Evolutionary conservation across 2,888 invertebrate genomes (phyloP), one percentile per base, ranked within the genome.

Genomic region (Cremastobaeus sp.): DNA sequence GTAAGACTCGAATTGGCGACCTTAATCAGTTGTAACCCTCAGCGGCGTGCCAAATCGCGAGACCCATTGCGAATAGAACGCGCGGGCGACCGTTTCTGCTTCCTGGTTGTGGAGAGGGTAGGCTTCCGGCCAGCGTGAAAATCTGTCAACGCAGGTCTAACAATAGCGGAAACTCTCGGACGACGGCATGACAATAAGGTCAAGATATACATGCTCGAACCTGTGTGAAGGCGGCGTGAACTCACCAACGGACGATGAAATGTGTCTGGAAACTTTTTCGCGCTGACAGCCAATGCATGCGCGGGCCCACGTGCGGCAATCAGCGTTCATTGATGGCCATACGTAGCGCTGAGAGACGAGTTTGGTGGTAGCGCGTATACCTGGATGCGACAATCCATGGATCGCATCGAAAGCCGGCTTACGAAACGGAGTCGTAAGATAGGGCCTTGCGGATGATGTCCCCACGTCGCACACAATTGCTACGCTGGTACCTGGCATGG

Each of bases 21-120:
- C 83, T 55, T 80, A 81, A 59, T 85, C 84, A 1, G 83, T 80
- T 0, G 83, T 82, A 3, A 85, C 70, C 6, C 57, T 30, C 3
- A 34, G 37, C 0, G 85, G 84, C 1, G 76, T 59, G 4, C 85
- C 76, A 47, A 60, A 76, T 8, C 62, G 9, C 6, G 62, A 14
- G 3, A 76, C 18, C 50, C 62, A 66, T 1, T 41, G 28, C 3
- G 14, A 3, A 9, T 39, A 55, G 15, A 76, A 76, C 0, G 60
- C 50, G 6, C 39, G 2, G 1, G 47, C 60, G 3, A 70, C 28
- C n/a, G 59, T 48, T 5, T 69, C n/a, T 0, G 32, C 47, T 1
- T 15, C 17, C 9, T n/a, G 30, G 25, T 47, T 32, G 3, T 32
- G 9, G 15, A 47, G 14, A 5, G 66, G 21, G 32, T 11, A 12